Percentiles rank a stretch among this genome's conserved stretches.
Conservation (phyloP, 2,888 invertebrate species). For the Macaria notata region DNA sequence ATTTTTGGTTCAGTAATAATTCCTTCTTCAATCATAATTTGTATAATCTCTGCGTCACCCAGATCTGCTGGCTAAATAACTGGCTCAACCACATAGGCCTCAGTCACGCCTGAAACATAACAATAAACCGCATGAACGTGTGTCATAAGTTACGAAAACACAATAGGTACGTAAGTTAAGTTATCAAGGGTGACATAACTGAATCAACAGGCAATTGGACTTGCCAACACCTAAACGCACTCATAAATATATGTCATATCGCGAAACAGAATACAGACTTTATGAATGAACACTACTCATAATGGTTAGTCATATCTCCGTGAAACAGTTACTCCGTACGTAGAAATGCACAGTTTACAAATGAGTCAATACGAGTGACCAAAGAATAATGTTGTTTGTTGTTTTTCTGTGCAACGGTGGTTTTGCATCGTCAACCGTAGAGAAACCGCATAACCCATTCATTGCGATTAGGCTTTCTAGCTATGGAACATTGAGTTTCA, state of each 20-base stretch:
- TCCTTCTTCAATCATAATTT: too few relatives aligned
- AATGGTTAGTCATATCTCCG: constrained; percentile 59
- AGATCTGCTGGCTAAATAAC: too few relatives aligned
- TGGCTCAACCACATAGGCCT: too few relatives aligned
- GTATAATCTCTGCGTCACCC: too few relatives aligned
- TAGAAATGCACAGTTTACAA: constrained; percentile 49
- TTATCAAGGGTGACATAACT: constrained; percentile 30
- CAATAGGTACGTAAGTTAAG: too few relatives aligned
- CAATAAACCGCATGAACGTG: too few relatives aligned
- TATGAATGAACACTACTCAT: constrained; percentile 68
- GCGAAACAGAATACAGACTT: constrained; percentile 44
- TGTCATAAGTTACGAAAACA: too few relatives aligned
- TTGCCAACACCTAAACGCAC: too few relatives aligned
- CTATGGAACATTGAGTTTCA: constrained; percentile 5
- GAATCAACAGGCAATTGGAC: constrained; percentile 11
- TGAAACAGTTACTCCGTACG: constrained; percentile 51
- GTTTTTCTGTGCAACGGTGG: constrained; percentile 27
- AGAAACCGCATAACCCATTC: constrained; percentile 20
- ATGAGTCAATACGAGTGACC: constrained; percentile 50
- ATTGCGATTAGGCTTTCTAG: constrained; percentile 13
- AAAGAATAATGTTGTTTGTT: constrained; percentile 29
- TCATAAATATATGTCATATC: constrained; percentile 9
- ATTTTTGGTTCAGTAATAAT: too few relatives aligned
- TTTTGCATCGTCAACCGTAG: constrained; percentile 21
- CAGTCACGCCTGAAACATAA: too few relatives aligned